Base-by-base conservation (phyloP, 2,113 vertebrate genomes). In the Salvator merianae region DNA sequence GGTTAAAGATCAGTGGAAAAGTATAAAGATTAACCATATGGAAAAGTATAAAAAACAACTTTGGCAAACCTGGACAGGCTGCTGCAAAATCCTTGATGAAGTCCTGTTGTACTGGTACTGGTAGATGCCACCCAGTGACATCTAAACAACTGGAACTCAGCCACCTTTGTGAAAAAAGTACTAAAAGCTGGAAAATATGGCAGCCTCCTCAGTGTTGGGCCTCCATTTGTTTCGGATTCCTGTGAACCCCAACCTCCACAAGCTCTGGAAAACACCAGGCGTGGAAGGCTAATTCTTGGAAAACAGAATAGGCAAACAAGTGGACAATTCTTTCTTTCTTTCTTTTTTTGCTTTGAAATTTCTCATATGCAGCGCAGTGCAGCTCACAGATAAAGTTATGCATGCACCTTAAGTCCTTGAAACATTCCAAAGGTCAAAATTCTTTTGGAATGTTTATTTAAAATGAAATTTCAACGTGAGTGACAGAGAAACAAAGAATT, bases 401-500 rank as follows among this genome's bases (percentile, higher is more conserved):
- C 85, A 84, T 32, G 26, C 13, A 14, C 12, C 70, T 14, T 79
- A 72, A 72, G 24, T 81, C 20, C 43, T 47, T 36, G 70, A 78
- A 84, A 78, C 70, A 77, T 77, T 74, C 81, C 83, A 86, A 74
- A 88, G 43, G 30, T 80, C 68, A 77, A 32, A 80, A 77, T 77
- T 86, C 73, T 40, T 79, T 47, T 40, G 75, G 77, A 36, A 24
- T 3, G 18, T 59, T 62, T 82, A 32, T 0, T 40, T 32, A 83
- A 26, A 85, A 79, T 14, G 9, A 87, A 85, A 86, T 89, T 47
- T 81, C 88, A 81, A 82, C 55, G 22, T 69, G 70, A 73, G 71
- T 71, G 4, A 81, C 83, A 38, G 30, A 40, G 74, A 86, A 24
- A 77, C 83, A 38, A n/a, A 28, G 26, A 13, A 26, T 85, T 68